Percentiles rank a stretch among this genome's conserved stretches.
These are phyloP conservation scores for Atrina japonica DNA, from an alignment of 2,888 invertebrate genomes.

Conservation along the genomic window DNA sequence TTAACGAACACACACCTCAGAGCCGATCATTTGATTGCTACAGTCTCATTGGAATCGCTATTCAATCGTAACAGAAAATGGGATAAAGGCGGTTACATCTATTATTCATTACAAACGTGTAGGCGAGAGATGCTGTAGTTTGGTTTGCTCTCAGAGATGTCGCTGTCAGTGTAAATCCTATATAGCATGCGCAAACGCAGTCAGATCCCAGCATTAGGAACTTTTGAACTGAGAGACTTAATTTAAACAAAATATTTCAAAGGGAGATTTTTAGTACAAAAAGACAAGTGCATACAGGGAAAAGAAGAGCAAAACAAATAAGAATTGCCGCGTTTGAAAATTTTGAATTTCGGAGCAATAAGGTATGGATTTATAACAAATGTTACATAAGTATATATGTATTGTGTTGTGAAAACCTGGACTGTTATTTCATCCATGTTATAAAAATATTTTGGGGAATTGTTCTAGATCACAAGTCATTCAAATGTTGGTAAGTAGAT, in stretches of 20 bases:
- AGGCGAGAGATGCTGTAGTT: slow-evolving; percentile 25
- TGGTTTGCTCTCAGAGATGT: slow-evolving; percentile 24
- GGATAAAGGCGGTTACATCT: slow-evolving; percentile 30
- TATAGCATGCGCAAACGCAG: slow-evolving; percentile 26
- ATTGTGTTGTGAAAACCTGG: not conserved
- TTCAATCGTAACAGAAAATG: too few species aligned
- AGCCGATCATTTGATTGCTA: too few species aligned
- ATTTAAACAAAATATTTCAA: slow-evolving; percentile 7
- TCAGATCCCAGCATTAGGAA: slow-evolving; percentile 18
- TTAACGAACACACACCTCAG: too few species aligned
- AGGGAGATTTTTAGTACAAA: not conserved
- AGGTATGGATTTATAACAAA: slow-evolving; percentile 16
- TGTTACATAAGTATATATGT: not conserved
- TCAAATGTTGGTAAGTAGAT: too few species aligned
- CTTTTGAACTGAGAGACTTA: slow-evolving; percentile 13
- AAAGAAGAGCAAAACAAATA: not conserved
- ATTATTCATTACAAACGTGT: slow-evolving; percentile 40
- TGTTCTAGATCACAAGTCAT: too few species aligned
- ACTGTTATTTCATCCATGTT: too few species aligned
- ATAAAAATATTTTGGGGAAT: too few species aligned
- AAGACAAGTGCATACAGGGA: not conserved
- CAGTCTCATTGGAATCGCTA: too few species aligned
- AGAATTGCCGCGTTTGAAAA: not conserved
- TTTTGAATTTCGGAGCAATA: slow-evolving; percentile 1
- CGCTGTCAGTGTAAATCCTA: slow-evolving; percentile 8